phyloP scores from a whole-genome alignment of 2,888 invertebrate genomes.

The Drosophila multiciliata region DNA sequence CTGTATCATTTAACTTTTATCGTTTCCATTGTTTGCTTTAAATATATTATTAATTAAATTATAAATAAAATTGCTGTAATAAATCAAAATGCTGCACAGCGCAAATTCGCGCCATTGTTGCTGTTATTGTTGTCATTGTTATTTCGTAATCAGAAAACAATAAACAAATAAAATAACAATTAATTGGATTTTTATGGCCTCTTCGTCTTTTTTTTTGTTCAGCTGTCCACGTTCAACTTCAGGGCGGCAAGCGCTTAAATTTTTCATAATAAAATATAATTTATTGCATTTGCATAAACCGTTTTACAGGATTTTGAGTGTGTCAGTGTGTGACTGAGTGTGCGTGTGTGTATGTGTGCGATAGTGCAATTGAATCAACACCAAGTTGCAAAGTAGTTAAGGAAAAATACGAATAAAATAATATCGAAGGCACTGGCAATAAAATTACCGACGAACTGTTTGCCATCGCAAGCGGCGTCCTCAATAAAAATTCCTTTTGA shows the following conservation, averaged over 20 bases:
- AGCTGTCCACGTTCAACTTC: neutral
- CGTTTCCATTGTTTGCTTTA: constrained; percentile 26
- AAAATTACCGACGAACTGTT: constrained; percentile 70
- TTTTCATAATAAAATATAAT: constrained; percentile 79
- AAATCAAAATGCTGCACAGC: constrained; percentile 52
- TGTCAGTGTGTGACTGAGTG: neutral
- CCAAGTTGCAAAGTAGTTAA: constrained; percentile 66
- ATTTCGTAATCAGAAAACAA: constrained; percentile 75
- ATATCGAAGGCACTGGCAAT: constrained; percentile 59
- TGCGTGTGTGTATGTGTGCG: constrained; percentile 21
- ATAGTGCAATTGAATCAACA: constrained; percentile 70
- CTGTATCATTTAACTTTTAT: constrained; percentile 3
- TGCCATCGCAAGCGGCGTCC: constrained; percentile 65
- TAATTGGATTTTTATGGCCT: constrained; percentile 72
- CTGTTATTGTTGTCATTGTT: constrained; percentile 32
- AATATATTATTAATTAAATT: constrained; percentile 69
- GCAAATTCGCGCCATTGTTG: constrained; percentile 2
- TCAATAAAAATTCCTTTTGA: constrained; percentile 71
- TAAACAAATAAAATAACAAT: constrained; percentile 81
- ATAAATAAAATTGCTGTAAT: constrained; percentile 52
- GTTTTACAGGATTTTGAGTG: constrained; percentile 23
- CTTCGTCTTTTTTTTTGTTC: constrained; percentile 13
- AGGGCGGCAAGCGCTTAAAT: constrained; percentile 47
- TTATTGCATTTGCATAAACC: constrained; percentile 81
- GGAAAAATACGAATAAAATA: constrained; percentile 47